A percentile compares a stretch with the other conserved stretches of the same genome.
These are phyloP conservation scores for Mus pahari DNA, from an alignment of 2,113 vertebrate genomes.

Conservation along the genomic window DNA sequence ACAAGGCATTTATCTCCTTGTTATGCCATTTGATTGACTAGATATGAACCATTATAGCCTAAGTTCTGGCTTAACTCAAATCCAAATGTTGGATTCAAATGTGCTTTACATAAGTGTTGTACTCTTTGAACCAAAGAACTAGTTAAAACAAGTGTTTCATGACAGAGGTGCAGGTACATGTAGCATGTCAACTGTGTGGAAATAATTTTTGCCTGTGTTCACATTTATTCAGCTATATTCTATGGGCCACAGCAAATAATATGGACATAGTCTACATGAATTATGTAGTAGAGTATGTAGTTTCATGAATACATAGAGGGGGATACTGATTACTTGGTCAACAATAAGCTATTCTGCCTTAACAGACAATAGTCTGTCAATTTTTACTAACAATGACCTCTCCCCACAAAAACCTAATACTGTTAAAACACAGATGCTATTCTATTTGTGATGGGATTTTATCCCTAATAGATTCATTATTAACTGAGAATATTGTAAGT, in stretches of 20 bases:
- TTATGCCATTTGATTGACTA: neutral
- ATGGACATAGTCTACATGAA: neutral
- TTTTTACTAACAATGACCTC: slow-evolving; percentile 4
- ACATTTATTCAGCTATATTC: neutral
- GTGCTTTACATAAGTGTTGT: neutral
- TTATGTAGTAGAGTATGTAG: neutral
- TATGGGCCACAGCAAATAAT: neutral
- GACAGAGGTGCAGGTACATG: neutral
- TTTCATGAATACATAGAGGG: neutral
- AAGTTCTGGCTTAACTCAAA: slow-evolving; percentile 44
- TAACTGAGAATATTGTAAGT: neutral
- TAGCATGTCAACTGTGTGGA: neutral
- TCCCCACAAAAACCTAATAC: neutral
- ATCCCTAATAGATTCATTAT: neutral
- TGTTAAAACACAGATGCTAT: neutral
- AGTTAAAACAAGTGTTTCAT: neutral
- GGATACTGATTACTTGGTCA: slow-evolving; percentile 13
- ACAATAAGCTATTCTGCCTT: slow-evolving; percentile 4
- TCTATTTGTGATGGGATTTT: neutral
- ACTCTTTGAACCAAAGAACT: neutral
- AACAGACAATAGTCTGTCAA: slow-evolving; percentile 25
- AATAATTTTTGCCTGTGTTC: slow-evolving; percentile 7
- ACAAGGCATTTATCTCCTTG: slow-evolving; percentile 20
- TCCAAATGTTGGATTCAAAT: slow-evolving; percentile 3
- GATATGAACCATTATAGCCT: slow-evolving; percentile 7